phyloP scores from a whole-genome alignment of 1,140 invertebrate genomes.

The Latrodectus geometricus region DNA sequence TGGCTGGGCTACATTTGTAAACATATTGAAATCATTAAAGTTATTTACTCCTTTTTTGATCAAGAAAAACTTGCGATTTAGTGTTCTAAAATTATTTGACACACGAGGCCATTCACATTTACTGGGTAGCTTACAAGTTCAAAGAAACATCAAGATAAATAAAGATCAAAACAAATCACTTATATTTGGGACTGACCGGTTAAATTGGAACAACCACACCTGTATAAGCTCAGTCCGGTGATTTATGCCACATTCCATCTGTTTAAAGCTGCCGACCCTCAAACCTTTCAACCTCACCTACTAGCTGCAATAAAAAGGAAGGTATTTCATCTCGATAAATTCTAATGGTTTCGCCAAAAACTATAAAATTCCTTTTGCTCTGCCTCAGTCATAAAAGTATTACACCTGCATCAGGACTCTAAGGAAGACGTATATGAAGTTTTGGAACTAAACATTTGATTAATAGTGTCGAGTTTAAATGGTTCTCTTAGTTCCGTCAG shows the following conservation, averaged over 20 bases:
- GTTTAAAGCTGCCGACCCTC: conserved; percentile 20
- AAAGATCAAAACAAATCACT: conserved; percentile 15
- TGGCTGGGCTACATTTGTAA: too few relatives aligned
- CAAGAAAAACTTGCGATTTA: background rate
- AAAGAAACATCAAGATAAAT: conserved; percentile 26
- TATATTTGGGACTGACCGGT: conserved; percentile 34
- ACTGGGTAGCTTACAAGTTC: conserved; percentile 21
- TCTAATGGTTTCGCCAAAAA: conserved; percentile 46
- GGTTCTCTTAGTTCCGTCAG: conserved; percentile 37
- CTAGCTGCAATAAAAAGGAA: conserved; percentile 27
- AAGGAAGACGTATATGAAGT: conserved; percentile 34
- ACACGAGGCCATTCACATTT: conserved; percentile 18
- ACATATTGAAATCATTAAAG: too few relatives aligned
- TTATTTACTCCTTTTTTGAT: too few relatives aligned
- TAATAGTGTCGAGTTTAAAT: conserved; percentile 28
- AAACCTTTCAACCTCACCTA: conserved; percentile 32
- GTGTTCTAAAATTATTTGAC: background rate
- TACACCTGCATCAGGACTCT: conserved; percentile 20
- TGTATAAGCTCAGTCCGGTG: conserved; percentile 17
- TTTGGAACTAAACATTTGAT: conserved; percentile 30
- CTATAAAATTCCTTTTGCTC: conserved; percentile 42
- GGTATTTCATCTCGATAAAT: conserved; percentile 41
- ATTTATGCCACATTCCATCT: conserved; percentile 36
- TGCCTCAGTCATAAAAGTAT: conserved; percentile 36
- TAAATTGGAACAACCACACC: conserved; percentile 46